Evolutionary conservation across 2,888 invertebrate genomes (phyloP).

Genomic region (Platynereis dumerilii): DNA sequence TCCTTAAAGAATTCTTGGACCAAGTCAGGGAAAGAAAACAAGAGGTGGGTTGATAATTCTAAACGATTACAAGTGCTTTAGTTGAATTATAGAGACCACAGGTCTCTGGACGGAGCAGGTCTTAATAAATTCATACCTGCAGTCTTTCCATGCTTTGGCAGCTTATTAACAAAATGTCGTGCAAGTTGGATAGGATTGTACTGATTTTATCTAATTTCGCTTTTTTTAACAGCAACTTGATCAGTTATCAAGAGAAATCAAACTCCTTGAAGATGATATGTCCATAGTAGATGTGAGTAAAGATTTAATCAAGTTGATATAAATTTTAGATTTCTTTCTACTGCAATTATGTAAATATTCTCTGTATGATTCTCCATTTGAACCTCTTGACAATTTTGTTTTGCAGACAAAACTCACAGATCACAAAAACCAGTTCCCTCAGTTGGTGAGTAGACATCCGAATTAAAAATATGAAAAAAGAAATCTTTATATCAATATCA

Average conservation of each 20-base stretch:
- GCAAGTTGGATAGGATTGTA: too few species aligned
- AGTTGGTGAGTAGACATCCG: neutral
- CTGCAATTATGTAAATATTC: neutral
- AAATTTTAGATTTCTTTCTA: too few species aligned
- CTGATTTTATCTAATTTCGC: too few species aligned
- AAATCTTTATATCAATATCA: too few species aligned
- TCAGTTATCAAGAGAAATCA: conserved; percentile 75
- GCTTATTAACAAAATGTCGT: too few species aligned
- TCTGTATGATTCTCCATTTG: neutral
- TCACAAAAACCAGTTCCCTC: conserved; percentile 1
- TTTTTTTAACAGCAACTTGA: conserved; percentile 63
- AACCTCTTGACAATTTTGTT: neutral
- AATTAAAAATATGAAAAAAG: too few species aligned
- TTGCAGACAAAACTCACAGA: neutral
- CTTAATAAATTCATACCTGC: too few species aligned
- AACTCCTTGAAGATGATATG: conserved; percentile 78
- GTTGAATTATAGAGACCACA: too few species aligned
- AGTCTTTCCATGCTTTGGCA: too few species aligned
- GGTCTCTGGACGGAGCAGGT: too few species aligned
- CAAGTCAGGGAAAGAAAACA: conserved; percentile 78
- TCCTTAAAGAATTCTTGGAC: conserved; percentile 83
- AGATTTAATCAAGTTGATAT: too few species aligned
- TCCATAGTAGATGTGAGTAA: conserved; percentile 70
- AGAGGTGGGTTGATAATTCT: conserved; percentile 64
- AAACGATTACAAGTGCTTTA: too few species aligned